Base-by-base conservation (phyloP, 2,888 invertebrate genomes). In the Philopedon plagiatum region DNA sequence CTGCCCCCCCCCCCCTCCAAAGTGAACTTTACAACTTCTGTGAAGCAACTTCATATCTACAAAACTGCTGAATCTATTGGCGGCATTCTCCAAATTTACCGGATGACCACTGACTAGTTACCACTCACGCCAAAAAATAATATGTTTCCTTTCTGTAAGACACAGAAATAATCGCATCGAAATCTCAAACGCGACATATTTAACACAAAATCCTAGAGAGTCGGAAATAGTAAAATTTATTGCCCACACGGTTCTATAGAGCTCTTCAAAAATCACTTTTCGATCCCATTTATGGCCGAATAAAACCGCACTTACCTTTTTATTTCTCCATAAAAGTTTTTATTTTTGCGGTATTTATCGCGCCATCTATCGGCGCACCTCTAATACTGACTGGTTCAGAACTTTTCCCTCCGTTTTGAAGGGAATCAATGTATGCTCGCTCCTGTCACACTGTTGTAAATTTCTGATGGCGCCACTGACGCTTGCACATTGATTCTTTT, bases 211-310 rank as follows among this genome's bases (percentile, higher is more conserved):
- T 69, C 58, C 44, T 62, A 69, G 62, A 69, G 32, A 62, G 13
- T 54, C 61, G 39, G 46, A 39, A 51, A 68, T 61, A 68, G 37
- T 51, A 69, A 62, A 69, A 63, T 62, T 69, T 69, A 69, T 69
- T 19, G 57, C 44, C 51, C 62, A 29, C 54, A 68, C 68, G 66
- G 39, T 61, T 61, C 54, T 51, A 44, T 56, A 44, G 23, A 32
- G 62, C 69, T 69, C 56, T 54, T 69, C 62, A 69, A 69, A 62
- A 69, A 69, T 69, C 69, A 69, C 69, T 69, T 69, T 69, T 69
- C 69, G 69, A 69, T 69, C 46, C 69, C 56, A 8, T 69, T 69
- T 69, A 69, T 69, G 13, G 46, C 46, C 54, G 18, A 41, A 69
- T 69, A 69, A 69, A 69, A 69, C 62, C 61, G 15, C 68, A 61